phyloP scores from a whole-genome alignment of 2,888 invertebrate genomes.

The Vannuccia rotundouncinata region DNA sequence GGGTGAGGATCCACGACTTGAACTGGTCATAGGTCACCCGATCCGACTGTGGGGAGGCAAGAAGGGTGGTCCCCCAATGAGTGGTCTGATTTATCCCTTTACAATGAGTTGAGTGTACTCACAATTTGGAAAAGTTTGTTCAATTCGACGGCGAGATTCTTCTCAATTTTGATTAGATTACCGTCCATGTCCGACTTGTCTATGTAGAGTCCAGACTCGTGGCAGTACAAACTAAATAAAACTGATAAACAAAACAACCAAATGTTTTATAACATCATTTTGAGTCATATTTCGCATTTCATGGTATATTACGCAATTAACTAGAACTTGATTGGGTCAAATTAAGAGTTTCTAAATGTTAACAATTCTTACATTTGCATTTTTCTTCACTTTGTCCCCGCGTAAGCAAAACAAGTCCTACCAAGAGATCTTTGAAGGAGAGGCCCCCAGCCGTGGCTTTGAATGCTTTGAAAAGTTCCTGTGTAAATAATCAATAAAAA shows the following conservation, averaged over 20 bases:
- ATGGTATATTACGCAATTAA: too few relatives aligned
- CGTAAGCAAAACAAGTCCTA: constrained; percentile 76
- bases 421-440: constrained; percentile 72
- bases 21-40: constrained; percentile 62
- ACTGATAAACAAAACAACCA: too few relatives aligned
- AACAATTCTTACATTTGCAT: constrained; percentile 67
- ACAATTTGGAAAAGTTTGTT: neutral
- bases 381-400: constrained; percentile 77
- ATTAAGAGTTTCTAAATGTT: too few relatives aligned
- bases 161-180: neutral
- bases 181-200: constrained; percentile 15
- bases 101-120: neutral
- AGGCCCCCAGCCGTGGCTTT: constrained; percentile 76
- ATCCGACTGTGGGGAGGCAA: constrained; percentile 58
- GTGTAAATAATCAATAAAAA: constrained; percentile 44
- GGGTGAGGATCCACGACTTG: constrained; percentile 69
- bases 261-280: too few relatives aligned
- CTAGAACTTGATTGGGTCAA: too few relatives aligned
- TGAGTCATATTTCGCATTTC: too few relatives aligned
- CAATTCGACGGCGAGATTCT: neutral
- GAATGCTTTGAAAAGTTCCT: constrained; percentile 72
- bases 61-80: too few relatives aligned
- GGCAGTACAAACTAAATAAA: constrained; percentile 6
- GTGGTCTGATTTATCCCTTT: too few relatives aligned
- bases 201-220: neutral